Percentiles rank a stretch among this genome's conserved stretches.
Conservation (phyloP, 2,113 vertebrate species). For the Etheostoma cragini region DNA sequence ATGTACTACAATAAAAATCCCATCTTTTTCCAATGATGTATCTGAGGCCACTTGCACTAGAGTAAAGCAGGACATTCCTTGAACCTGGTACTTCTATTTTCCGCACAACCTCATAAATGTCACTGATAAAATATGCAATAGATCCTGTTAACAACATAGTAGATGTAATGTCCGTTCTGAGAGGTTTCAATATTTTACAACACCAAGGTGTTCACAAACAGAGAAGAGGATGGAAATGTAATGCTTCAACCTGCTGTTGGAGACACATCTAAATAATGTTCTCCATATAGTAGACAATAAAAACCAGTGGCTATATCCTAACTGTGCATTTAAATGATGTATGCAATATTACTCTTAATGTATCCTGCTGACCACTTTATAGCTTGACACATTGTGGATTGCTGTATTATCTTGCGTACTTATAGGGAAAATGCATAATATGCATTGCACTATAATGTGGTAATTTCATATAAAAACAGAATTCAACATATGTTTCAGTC, state of each 20-base stretch:
- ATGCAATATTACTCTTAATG: constrained; percentile 65
- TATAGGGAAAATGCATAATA: constrained; percentile 27
- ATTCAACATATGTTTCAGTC: constrained; percentile 34
- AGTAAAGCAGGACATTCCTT: constrained; percentile 9
- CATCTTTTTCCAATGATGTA: not conserved
- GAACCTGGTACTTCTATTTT: constrained; percentile 41
- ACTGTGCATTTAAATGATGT: constrained; percentile 66
- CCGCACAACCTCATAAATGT: constrained; percentile 50
- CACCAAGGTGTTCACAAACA: constrained; percentile 52
- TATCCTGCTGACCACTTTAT: constrained; percentile 33
- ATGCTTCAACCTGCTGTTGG: constrained; percentile 40
- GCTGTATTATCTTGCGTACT: constrained; percentile 19
- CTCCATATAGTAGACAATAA: constrained; percentile 46
- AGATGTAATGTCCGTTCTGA: constrained; percentile 37
- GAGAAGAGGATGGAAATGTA: constrained; percentile 20
- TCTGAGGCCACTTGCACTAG: not conserved
- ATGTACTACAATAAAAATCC: not conserved
- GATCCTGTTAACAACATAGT: constrained; percentile 41
- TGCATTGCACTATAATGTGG: constrained; percentile 24
- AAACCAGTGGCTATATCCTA: constrained; percentile 59
- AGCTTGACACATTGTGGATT: constrained; percentile 41
- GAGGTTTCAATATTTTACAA: constrained; percentile 50
- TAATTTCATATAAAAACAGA: constrained; percentile 40
- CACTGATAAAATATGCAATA: constrained; percentile 56
- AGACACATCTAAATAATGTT: constrained; percentile 58